Evolutionary conservation across 2,888 invertebrate species (phyloP).

Genomic region (Plusia festucae): DNA sequence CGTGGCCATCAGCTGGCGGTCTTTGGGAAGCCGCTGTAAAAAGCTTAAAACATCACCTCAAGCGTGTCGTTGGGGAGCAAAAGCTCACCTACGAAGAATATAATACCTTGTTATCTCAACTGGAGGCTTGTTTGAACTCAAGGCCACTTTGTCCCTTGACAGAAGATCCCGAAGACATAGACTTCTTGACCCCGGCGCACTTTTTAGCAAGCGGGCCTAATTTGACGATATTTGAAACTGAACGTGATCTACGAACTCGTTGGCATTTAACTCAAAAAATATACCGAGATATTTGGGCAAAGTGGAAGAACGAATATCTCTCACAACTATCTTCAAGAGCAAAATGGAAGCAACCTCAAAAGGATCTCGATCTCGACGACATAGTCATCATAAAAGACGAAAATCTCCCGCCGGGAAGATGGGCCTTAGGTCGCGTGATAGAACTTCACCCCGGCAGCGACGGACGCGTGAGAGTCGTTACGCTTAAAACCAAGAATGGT

Average conservation of each 20-base stretch:
- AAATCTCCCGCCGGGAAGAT: too few species aligned
- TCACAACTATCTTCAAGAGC: slow-evolving; percentile 6
- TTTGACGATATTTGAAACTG: slow-evolving; percentile 7
- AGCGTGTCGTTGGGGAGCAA: slow-evolving; percentile 17
- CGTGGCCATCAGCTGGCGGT: too few species aligned
- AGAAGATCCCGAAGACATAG: background rate
- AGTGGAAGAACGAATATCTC: slow-evolving; percentile 17
- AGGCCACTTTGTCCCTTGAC: slow-evolving; percentile 7
- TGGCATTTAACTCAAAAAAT: slow-evolving; percentile 12
- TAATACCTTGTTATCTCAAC: slow-evolving; percentile 11
- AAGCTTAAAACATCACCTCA: slow-evolving; percentile 17
- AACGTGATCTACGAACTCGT: slow-evolving; percentile 3
- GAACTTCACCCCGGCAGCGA: too few species aligned
- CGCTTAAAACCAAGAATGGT: slow-evolving; percentile 19
- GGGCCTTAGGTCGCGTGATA: too few species aligned
- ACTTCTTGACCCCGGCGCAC: slow-evolving; percentile 6
- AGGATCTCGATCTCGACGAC: slow-evolving; percentile 13
- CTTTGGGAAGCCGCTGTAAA: too few species aligned
- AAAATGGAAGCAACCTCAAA: slow-evolving; percentile 18
- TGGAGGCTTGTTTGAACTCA: slow-evolving; percentile 18
- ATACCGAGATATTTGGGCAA: background rate
- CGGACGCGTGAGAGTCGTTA: slow-evolving; percentile 11
- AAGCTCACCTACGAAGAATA: slow-evolving; percentile 20
- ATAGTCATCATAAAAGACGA: too few species aligned
- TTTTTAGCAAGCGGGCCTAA: slow-evolving; percentile 9